Evolutionary conservation across 2,888 invertebrate genomes (phyloP).

Genomic region (Brenthis daphne): DNA sequence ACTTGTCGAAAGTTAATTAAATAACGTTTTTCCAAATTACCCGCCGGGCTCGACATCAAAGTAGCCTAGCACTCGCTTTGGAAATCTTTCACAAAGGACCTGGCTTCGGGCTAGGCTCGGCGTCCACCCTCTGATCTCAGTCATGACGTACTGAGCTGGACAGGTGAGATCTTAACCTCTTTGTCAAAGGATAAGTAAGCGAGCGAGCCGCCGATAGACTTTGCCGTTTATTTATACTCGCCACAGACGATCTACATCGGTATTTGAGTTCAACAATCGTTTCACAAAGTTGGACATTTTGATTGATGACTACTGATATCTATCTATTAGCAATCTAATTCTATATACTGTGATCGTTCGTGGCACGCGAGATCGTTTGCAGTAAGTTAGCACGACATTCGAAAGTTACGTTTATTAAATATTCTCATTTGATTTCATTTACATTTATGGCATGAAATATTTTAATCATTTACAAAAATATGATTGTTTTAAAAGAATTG

Average conservation of each 20-base stretch:
- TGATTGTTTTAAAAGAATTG: too few relatives aligned
- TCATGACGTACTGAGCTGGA: conserved; percentile 57
- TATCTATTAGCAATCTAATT: conserved; percentile 64
- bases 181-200: conserved; percentile 48
- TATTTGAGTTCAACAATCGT: conserved; percentile 47
- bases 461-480: too few relatives aligned
- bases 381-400: conserved; percentile 52
- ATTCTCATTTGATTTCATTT: conserved; percentile 25
- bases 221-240: conserved; percentile 29
- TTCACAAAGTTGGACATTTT: conserved; percentile 53
- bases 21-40: conserved; percentile 82
- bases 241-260: conserved; percentile 20
- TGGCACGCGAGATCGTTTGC: conserved; percentile 60
- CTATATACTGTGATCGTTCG: conserved; percentile 58
- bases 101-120: conserved; percentile 68
- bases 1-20: conserved; percentile 83
- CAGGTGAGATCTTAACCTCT: conserved; percentile 66
- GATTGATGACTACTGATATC: conserved; percentile 66
- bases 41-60: conserved; percentile 75
- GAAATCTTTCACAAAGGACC: conserved; percentile 75
- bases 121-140: conserved; percentile 58
- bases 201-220: conserved; percentile 35
- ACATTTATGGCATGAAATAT: conserved; percentile 9
- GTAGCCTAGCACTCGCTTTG: conserved; percentile 62
- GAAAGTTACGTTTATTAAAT: conserved; percentile 41